Conservation (phyloP, 2,888 invertebrate species). For the Dugesia japonica region DNA sequence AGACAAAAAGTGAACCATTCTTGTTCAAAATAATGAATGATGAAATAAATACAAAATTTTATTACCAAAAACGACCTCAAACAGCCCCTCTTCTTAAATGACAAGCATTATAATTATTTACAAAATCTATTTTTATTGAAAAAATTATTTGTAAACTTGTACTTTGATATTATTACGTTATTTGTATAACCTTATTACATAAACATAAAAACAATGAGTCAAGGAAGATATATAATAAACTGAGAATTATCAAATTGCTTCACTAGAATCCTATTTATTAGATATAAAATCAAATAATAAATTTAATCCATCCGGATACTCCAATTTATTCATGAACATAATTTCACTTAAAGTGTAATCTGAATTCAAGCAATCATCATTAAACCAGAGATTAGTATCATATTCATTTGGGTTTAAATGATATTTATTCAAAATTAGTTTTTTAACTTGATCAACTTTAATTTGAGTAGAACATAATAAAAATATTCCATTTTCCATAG, state of each 20-base stretch:
- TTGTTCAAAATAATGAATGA: not conserved
- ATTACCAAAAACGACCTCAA: not conserved
- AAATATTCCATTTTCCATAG: not conserved
- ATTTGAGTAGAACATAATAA: constrained; percentile 10
- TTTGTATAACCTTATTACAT: not conserved
- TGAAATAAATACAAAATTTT: not conserved
- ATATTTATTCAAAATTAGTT: not conserved
- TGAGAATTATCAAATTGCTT: not conserved
- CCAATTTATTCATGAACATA: constrained; percentile 5
- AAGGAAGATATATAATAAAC: not conserved
- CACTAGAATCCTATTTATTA: not conserved
- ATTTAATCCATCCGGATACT: constrained; percentile 6
- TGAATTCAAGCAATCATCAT: not conserved
- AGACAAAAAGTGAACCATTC: not conserved
- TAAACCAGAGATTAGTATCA: not conserved
- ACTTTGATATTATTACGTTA: no score
- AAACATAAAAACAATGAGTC: not conserved
- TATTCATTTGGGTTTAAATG: not conserved
- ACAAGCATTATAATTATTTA: not conserved
- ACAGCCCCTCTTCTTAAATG: not conserved
- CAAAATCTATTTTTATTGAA: not conserved
- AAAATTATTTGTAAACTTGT: no score
- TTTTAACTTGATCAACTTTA: constrained; percentile 8
- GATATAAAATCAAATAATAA: constrained; percentile 10
- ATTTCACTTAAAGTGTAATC: not conserved